Conservation (phyloP, 2,113 vertebrate genomes). For the Tretioscincus oriximinensis region DNA sequence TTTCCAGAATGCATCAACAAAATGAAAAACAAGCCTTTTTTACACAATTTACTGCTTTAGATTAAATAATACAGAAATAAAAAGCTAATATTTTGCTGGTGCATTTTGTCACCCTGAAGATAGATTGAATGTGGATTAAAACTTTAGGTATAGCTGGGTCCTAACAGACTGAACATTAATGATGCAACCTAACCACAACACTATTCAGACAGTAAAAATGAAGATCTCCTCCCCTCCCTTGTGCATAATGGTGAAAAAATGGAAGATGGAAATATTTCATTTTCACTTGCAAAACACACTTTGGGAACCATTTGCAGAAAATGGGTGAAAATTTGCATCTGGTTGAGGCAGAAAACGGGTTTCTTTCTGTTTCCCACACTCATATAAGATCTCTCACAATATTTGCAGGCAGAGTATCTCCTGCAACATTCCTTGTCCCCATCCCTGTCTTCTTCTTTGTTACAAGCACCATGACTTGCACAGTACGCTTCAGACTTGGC, state of each 20-base stretch:
- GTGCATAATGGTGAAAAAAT: not conserved
- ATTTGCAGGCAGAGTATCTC: conserved; percentile 2
- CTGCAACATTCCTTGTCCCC: conserved; percentile 5
- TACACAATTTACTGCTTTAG: no score
- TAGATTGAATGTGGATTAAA: no score
- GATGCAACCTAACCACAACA: not conserved
- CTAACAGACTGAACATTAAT: not conserved
- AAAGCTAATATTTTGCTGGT: no score
- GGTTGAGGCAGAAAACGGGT: not conserved
- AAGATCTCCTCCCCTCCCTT: no score
- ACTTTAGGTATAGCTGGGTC: no score
- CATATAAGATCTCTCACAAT: conserved; percentile 52
- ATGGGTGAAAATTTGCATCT: not conserved
- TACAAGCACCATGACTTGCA: conserved; percentile 60
- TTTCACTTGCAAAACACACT: not conserved
- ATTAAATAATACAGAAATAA: no score
- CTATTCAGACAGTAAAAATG: not conserved
- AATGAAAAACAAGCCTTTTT: no score
- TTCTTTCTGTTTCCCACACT: conserved; percentile 18
- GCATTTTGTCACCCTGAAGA: no score
- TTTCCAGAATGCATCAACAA: no score
- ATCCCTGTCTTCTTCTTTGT: not conserved
- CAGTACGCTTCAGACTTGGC: not conserved
- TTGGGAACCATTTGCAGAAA: not conserved
- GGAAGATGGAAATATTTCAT: not conserved